phyloP scores from a whole-genome alignment of 2,888 invertebrate genomes.

The Ypsolopha scabrella region DNA sequence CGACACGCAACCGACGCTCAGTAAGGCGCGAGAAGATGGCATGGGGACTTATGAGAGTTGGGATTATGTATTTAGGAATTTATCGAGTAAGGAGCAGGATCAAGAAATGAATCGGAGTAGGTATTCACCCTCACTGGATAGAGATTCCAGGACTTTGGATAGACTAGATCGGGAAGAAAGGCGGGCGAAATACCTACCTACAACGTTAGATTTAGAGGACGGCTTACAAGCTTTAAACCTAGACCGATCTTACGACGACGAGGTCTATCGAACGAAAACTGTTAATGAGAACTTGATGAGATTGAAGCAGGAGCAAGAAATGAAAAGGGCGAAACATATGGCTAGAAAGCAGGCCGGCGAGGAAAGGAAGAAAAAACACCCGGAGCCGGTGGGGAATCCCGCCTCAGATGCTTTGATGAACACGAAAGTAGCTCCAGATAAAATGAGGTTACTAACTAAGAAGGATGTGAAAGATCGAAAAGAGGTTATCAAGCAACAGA shows the following conservation, averaged over 20 bases:
- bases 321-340: constrained; percentile 39
- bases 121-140: constrained; percentile 62
- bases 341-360: constrained; percentile 31
- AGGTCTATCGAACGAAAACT: constrained; percentile 57
- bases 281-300: constrained; percentile 62
- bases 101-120: constrained; percentile 77
- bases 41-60: constrained; percentile 80
- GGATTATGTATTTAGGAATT: constrained; percentile 84
- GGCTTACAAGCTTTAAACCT: constrained; percentile 64
- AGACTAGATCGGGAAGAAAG: constrained; percentile 52
- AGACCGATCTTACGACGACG: constrained; percentile 53
- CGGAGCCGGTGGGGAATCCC: constrained; percentile 50
- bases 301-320: constrained; percentile 51
- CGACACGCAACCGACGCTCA: constrained; percentile 56
- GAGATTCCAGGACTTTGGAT: constrained; percentile 57
- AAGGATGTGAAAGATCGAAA: constrained; percentile 53
- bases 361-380: constrained; percentile 39
- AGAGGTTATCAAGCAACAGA: constrained; percentile 51
- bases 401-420: constrained; percentile 44
- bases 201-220: constrained; percentile 68
- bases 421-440: constrained; percentile 48
- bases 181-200: constrained; percentile 57
- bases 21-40: constrained; percentile 73
- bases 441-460: constrained; percentile 48
- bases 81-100: constrained; percentile 79